A percentile compares a stretch with the other conserved stretches of the same genome.
phyloP scores from a whole-genome alignment of 2,888 invertebrate genomes.

The Hermaeophaga mercurialis region DNA sequence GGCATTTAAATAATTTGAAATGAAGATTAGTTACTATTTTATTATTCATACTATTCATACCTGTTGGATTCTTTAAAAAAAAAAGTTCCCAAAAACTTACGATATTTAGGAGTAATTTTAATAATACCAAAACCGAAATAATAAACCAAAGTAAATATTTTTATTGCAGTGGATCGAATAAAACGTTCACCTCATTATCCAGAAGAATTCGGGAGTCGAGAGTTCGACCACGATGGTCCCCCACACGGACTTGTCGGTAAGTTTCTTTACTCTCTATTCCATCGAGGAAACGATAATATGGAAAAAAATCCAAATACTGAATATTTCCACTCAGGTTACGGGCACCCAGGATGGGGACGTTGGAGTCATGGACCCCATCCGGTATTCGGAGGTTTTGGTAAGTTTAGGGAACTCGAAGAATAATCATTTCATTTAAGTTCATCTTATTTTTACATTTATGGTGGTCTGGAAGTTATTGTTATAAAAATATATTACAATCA shows the following conservation, averaged over 20 bases:
- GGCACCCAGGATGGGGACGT: background rate
- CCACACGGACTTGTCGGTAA: background rate
- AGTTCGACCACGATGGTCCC: background rate
- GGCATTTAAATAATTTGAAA: too few relatives aligned
- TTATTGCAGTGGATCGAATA: background rate
- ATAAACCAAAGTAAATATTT: too few relatives aligned
- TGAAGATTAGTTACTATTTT: too few relatives aligned
- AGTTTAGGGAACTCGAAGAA: background rate
- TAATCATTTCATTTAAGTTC: too few relatives aligned
- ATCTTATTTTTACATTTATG: too few relatives aligned
- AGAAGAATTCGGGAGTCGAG: background rate
- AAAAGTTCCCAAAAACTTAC: too few relatives aligned
- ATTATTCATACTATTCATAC: too few relatives aligned
- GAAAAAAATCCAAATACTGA: background rate
- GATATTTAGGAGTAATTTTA: too few relatives aligned
- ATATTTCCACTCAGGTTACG: slow-evolving; percentile 4
- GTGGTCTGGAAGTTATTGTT: too few relatives aligned
- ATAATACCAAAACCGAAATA: too few relatives aligned
- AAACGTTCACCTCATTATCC: background rate
- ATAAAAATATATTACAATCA: too few relatives aligned
- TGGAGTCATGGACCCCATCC: background rate
- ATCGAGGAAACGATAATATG: background rate
- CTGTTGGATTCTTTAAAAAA: too few relatives aligned
- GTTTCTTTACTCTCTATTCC: background rate
- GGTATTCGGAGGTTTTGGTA: background rate